Evolutionary conservation across 2,797 vertebrate species (phyloP), one percentile per base, ranked within the genome.

Genomic region (Phrynocephalus vlangalii): DNA sequence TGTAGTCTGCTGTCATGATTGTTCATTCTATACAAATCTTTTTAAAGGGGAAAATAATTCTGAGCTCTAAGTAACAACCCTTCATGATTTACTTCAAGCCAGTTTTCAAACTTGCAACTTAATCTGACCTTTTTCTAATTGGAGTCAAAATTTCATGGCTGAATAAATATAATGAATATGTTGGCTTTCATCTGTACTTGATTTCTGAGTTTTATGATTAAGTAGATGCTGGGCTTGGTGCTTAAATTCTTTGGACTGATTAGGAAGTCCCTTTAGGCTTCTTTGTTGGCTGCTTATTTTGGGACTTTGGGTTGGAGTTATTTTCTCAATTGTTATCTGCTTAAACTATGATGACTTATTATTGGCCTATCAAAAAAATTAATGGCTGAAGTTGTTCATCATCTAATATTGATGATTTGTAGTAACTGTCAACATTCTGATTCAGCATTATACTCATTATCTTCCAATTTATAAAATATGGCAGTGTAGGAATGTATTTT

Each of bases 241-340:
- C 92, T 82, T 89, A 93, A 94, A 94, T 95, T 95, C 88, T 93
- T 94, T 92, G 91, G 94, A 94, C 88, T 90, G 87, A 92, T 94
- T 89, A 90, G 63, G 67, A 86, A 5, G 0, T 94, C 94, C 91
- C 94, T 78, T 91, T 94, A 90, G 90, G 90, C 44, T 89, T 93
- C 79, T 92, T 77, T 88, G 56, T 90, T 95, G 93, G 92, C 92
- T 93, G 93, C 86, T 94, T 86, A 5, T 94, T 94, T 88, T 72
- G 94, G 90, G 73, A 91, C 88, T 94, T 83, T 95, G 93, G 86
- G 91, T 5, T 90, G 73, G 90, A 89, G 90, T 93, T 94, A 76
- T 79, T 33, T 71, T 16, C 28, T 84, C 68, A 83, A 38, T 48
- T 88, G 67, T 83, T 88, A 88, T 88, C 87, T 85, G 24, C 60